These are phyloP conservation scores for Tetrapedia diversipes DNA, from an alignment of 2,888 invertebrate species.

Conservation along the genomic window DNA sequence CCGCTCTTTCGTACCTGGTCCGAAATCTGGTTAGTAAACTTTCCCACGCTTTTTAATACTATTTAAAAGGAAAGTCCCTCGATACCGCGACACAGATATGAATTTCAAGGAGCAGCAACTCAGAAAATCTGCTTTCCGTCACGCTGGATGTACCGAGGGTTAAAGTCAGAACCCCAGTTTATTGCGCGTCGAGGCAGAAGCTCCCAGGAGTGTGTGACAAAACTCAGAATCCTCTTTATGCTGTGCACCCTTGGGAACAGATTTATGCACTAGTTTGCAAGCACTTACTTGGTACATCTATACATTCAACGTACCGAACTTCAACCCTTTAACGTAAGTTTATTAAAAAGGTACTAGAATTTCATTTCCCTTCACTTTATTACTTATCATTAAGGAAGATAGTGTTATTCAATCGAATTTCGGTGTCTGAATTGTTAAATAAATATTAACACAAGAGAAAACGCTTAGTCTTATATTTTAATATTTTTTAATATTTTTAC, in stretches of 20 bases:
- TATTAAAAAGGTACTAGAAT: not conserved
- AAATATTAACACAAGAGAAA: too few species aligned
- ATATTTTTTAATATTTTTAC: too few species aligned
- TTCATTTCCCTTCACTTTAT: not conserved
- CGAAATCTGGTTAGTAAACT: not conserved
- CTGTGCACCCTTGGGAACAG: slow-evolving; percentile 22
- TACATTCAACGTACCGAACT: not conserved
- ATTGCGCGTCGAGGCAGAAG: slow-evolving; percentile 21
- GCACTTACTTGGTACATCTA: slow-evolving; percentile 1
- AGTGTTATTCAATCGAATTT: too few species aligned
- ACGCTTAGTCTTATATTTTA: too few species aligned
- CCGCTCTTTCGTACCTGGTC: too few species aligned
- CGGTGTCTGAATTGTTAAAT: too few species aligned
- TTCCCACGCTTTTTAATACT: slow-evolving; percentile 14
- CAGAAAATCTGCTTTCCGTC: slow-evolving; percentile 1
- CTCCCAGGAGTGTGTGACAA: slow-evolving; percentile 27
- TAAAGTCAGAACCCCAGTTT: slow-evolving; percentile 10
- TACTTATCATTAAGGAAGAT: too few species aligned
- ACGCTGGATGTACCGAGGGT: not conserved
- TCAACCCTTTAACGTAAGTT: too few species aligned
- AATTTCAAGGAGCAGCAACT: slow-evolving; percentile 1
- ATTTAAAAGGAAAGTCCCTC: not conserved
- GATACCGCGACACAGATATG: not conserved
- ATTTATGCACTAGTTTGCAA: slow-evolving; percentile 31
- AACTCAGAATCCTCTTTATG: slow-evolving; percentile 31